phyloP scores from a whole-genome alignment of 1,140 invertebrate species.

The Pomacea maculata region DNA sequence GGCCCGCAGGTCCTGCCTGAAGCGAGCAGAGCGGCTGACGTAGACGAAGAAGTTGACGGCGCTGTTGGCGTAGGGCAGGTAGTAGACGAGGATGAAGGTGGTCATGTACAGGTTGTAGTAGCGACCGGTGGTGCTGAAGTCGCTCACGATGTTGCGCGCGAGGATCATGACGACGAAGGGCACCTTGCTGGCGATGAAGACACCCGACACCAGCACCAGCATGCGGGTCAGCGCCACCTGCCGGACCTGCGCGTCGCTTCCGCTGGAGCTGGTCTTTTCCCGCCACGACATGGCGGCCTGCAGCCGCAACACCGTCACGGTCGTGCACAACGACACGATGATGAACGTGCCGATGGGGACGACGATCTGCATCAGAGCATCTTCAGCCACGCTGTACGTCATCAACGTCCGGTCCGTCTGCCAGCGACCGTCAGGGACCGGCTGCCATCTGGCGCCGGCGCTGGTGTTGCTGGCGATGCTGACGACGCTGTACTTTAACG shows the following conservation, averaged over 20 bases:
- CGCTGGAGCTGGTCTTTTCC: background rate
- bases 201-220: constrained; percentile 17
- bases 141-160: background rate
- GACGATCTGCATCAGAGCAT: too few species aligned
- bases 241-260: background rate
- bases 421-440: too few species aligned
- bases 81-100: background rate
- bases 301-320: background rate
- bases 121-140: background rate
- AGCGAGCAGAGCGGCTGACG: constrained; percentile 5
- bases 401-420: too few species aligned
- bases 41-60: constrained; percentile 20
- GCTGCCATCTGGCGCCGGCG: too few species aligned
- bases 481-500: too few species aligned
- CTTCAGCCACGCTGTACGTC: too few species aligned
- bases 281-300: background rate
- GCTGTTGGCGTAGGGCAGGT: constrained; percentile 6
- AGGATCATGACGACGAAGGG: constrained; percentile 11
- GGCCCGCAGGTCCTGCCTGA: constrained; percentile 2
- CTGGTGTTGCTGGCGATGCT: too few species aligned
- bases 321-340: background rate
- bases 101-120: constrained; percentile 15
- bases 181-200: constrained; percentile 10
- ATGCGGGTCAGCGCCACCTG: constrained; percentile 11
- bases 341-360: too few species aligned